A percentile compares a stretch with the other conserved stretches of the same genome.
These are phyloP conservation scores for Rotaria macrura DNA, from an alignment of 2,888 invertebrate genomes.

Conservation along the genomic window DNA sequence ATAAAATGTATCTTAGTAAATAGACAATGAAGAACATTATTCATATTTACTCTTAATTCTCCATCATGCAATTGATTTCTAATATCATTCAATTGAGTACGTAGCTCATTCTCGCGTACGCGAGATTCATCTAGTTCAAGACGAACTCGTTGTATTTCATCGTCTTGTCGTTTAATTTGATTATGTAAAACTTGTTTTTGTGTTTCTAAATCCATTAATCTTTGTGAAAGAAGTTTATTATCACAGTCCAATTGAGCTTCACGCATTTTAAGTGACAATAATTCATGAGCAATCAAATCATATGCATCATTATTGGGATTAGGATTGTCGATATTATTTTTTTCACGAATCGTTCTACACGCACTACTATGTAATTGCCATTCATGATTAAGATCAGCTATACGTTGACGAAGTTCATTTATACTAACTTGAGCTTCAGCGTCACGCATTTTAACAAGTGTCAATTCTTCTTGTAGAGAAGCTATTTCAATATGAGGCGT, in stretches of 20 bases:
- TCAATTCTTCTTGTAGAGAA: conserved; percentile 84
- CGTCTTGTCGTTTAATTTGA: conserved; percentile 68
- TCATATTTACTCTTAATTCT: conserved; percentile 49
- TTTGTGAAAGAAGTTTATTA: conserved; percentile 80
- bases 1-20: no score
- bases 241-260: conserved; percentile 88
- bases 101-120: conserved; percentile 17
- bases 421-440: conserved; percentile 89
- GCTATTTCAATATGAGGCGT: conserved; percentile 77
- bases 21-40: not conserved
- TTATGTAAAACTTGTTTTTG: conserved; percentile 56
- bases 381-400: conserved; percentile 32
- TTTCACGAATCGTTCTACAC: not conserved
- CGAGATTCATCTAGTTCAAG: conserved; percentile 13
- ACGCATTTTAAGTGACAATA: conserved; percentile 79
- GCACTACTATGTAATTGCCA: conserved; percentile 23
- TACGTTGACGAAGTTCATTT: conserved; percentile 74
- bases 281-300: conserved; percentile 71
- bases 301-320: conserved; percentile 54
- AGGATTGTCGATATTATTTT: not conserved
- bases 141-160: conserved; percentile 65
- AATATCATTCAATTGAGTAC: not conserved
- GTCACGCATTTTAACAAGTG: conserved; percentile 88
- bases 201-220: conserved; percentile 88
- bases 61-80: not conserved